These are phyloP conservation scores for Acanthochromis polyacanthus DNA, from an alignment of 2,113 vertebrate genomes.

Conservation along the genomic window DNA sequence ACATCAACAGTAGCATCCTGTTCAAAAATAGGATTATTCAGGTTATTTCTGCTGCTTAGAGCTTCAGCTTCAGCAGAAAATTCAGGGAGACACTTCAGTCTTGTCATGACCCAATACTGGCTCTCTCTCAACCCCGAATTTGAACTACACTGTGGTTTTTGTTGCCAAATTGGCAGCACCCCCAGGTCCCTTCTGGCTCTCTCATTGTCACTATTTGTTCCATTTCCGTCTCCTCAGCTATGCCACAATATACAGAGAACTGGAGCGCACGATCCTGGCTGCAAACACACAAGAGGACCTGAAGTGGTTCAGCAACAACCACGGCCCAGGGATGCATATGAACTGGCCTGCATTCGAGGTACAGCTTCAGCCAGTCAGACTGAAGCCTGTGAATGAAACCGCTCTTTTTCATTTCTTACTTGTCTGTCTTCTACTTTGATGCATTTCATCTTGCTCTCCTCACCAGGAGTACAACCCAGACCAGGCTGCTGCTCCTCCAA, in stretches of 20 bases:
- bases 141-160: conserved; percentile 32
- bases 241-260: conserved; percentile 92
- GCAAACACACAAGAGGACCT: conserved; percentile 97
- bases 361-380: background rate
- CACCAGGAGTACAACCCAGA: conserved; percentile 96
- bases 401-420: background rate
- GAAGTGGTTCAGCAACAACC: conserved; percentile 97
- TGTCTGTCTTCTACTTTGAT: background rate
- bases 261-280: conserved; percentile 93
- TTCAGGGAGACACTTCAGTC: conserved; percentile 36
- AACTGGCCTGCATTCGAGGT: conserved; percentile 99
- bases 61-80: conserved; percentile 25
- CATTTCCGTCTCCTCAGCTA: conserved; percentile 86
- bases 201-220: conserved; percentile 50
- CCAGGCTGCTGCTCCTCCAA: conserved; percentile 88
- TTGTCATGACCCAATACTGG: conserved; percentile 35
- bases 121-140: conserved; percentile 35
- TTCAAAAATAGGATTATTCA: conserved; percentile 13
- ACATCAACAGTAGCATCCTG: background rate
- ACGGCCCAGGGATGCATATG: conserved; percentile 96
- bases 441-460: conserved; percentile 2
- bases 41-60: background rate
- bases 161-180: conserved; percentile 56
- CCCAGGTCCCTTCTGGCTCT: conserved; percentile 38
- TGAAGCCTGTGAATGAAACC: background rate